Evolutionary conservation across 2,113 vertebrate genomes (phyloP).

Genomic region (Malurus alboscapulatus): DNA sequence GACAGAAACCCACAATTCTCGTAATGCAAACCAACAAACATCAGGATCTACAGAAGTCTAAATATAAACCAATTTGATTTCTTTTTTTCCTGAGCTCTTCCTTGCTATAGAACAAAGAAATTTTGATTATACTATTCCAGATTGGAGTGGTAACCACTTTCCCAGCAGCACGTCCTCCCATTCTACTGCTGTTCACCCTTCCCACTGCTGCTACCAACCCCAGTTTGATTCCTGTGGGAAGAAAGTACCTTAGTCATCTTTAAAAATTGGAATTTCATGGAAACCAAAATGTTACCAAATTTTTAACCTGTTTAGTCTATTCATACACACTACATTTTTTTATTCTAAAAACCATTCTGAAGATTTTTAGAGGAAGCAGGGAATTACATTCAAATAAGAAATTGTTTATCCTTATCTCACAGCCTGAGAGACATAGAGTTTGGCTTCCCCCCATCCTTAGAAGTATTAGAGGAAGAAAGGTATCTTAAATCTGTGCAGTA

Average conservation of each 20-base stretch:
- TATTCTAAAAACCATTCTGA: not conserved
- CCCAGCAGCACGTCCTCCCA: not conserved
- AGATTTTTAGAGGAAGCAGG: not conserved
- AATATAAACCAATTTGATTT: not conserved
- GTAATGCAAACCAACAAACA: not conserved
- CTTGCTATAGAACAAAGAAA: not conserved
- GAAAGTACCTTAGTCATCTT: not conserved
- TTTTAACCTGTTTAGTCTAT: not conserved
- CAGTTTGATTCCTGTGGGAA: not conserved
- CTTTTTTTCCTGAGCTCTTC: not conserved
- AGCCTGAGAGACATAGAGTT: not conserved
- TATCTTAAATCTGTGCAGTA: not conserved
- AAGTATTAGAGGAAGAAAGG: not conserved
- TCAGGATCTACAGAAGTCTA: not conserved
- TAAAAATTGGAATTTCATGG: not conserved
- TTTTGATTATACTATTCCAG: not conserved
- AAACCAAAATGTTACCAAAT: not conserved
- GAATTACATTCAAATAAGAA: not conserved
- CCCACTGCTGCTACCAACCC: not conserved
- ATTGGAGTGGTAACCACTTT: not conserved
- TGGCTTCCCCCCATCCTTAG: not conserved
- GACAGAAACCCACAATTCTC: not conserved
- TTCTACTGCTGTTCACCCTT: not conserved
- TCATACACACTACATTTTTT: not conserved
- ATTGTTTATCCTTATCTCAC: not conserved